These are phyloP conservation scores for Semaprochilodus insignis DNA, from an alignment of 2,797 vertebrate species.

Conservation along the genomic window DNA sequence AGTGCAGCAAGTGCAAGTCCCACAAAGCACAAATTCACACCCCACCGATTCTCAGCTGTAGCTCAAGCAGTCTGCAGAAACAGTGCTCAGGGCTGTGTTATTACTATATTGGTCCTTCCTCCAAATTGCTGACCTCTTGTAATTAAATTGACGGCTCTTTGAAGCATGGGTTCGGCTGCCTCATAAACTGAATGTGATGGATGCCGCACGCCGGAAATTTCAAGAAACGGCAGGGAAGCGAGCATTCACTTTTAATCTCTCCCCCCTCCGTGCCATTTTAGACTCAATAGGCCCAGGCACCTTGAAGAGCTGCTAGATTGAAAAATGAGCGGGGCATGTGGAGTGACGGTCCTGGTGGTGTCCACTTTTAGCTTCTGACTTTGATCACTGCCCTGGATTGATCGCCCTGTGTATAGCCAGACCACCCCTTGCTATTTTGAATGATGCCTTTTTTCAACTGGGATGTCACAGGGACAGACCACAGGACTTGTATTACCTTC, in stretches of 20 bases:
- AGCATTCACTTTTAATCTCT: conserved; percentile 56
- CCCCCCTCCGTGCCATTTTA: conserved; percentile 57
- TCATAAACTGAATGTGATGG: conserved; percentile 57
- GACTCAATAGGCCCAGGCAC: conserved; percentile 51
- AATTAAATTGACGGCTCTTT: conserved; percentile 68
- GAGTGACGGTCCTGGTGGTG: conserved; percentile 67
- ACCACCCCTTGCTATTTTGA: conserved; percentile 63
- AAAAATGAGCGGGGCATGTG: conserved; percentile 66
- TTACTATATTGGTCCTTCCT: conserved; percentile 53
- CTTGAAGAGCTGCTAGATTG: conserved; percentile 63
- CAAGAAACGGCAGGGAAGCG: conserved; percentile 44
- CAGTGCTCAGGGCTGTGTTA: conserved; percentile 55
- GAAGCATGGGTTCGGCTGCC: conserved; percentile 57
- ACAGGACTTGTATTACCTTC: conserved; percentile 59
- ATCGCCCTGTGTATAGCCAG: conserved; percentile 50
- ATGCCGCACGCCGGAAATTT: conserved; percentile 51
- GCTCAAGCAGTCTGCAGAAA: conserved; percentile 30
- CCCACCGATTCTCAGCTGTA: not conserved
- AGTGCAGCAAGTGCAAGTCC: not conserved
- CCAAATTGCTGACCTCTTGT: conserved; percentile 60
- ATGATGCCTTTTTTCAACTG: conserved; percentile 59
- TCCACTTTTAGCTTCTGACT: conserved; percentile 68
- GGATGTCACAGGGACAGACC: conserved; percentile 60
- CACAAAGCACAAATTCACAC: not conserved
- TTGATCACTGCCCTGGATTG: conserved; percentile 63